Evolutionary conservation across 1,140 invertebrate genomes (phyloP), one percentile per base, ranked within the genome.

Genomic region (Nephila pilipes): DNA sequence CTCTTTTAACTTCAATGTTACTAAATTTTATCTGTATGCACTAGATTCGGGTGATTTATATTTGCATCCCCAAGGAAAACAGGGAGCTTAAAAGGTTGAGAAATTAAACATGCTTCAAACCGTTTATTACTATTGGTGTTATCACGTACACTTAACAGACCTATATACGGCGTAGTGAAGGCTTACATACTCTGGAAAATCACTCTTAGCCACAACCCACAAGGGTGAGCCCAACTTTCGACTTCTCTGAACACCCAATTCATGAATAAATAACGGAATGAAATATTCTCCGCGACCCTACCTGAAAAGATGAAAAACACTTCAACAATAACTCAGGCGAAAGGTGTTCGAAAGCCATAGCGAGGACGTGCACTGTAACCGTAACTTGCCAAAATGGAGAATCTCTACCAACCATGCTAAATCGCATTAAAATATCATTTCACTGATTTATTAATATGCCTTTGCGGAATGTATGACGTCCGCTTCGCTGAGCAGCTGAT

Each of bases 371-470:
- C n/a, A 58, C n/a, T 85, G 57, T 85, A 60, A 60, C 83, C 83
- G 55, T 85, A 60, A 85, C 46, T 75, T 85, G 83, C 57, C 83
- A 85, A n/a, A 57, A 58, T 57, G 29, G 25, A 85, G 29, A 85
- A 22, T 85, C 29, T 20, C 83, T 38, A 10, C 38, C 20, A 36
- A 75, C 25, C 63, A 69, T 88, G 60, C 29, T n/a, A 65, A 88
- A 88, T 46, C 85, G 36, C 85, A 88, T 88, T 88, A 88, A 88
- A 88, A 88, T 88, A 69, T 69, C 63, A 88, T 88, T 88, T 38
- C 36, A 38, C 29, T 88, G 58, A 88, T 88, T 65, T 88, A 88
- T 88, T 88, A 88, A 88, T 69, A n/a, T 14, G 46, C 18, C 16
- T 36, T 38, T 12, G 32, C 22, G 32, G 38, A 75, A 75, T 75